Base-by-base conservation (phyloP, 2,888 invertebrate genomes). In the Cybosia mesomella region DNA sequence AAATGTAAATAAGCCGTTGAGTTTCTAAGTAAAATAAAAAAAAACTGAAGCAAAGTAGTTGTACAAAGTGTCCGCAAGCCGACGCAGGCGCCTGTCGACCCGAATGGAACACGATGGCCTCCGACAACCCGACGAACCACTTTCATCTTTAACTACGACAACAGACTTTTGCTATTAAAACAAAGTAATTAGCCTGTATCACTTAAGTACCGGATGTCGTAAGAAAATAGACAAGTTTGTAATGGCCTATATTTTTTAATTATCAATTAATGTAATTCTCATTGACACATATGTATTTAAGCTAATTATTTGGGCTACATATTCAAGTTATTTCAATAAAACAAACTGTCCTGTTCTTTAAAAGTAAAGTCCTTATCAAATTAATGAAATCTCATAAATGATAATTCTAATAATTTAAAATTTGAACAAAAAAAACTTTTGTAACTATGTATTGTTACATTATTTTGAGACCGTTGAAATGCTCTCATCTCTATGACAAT, bases 41-140 rank as follows among this genome's bases (percentile, higher is more conserved):
- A 70, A 73, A 73, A 79, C 66, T 73, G 58, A 71, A 70, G 61
- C 71, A 58, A 71, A 68, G 61, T 79, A 67, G 79, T 75, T 62
- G 68, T 68, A 68, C 58, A 55, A 64, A 8, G 49, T n/a, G 70
- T 73, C 68, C 69, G 66, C 64, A 58, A 73, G 64, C 43, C 68
- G 66, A 72, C 58, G 70, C 68, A 32, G 49, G 54, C 61, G 62
- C 43, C 55, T 32, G 43, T 22, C 59, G 61, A 68, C 53, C 58
- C 53, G 57, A 58, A 32, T 63, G 67, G 61, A 72, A 80, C 79
- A 77, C 62, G 79, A 64, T 67, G 80, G 64, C 80, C 79, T 80
- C 79, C 74, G 75, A 36, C 64, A 60, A 73, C 77, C 63, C 57
- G 72, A 61, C 74, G 67, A 69, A 80, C 79, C 80, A 80, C 79